phyloP scores from a whole-genome alignment of 1,140 invertebrate species.

The Cyrtorhinus lividipennis region DNA sequence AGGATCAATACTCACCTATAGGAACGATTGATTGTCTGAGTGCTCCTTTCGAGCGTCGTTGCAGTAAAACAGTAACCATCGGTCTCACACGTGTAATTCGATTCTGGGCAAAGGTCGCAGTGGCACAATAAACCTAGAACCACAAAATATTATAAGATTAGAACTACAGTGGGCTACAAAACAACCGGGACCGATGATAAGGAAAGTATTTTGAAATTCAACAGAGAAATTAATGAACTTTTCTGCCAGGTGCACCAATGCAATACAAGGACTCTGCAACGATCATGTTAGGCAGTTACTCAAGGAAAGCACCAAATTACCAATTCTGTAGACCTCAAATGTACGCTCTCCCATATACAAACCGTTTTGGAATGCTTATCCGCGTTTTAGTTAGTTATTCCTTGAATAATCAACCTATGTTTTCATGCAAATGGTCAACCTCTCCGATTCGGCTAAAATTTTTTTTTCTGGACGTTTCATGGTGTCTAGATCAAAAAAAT shows the following conservation, averaged over 20 bases:
- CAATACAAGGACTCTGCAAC: no score
- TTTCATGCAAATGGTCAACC: no score
- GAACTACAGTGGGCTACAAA: neutral
- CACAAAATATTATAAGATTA: neutral
- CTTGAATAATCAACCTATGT: no score
- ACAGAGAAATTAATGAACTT: neutral
- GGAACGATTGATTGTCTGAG: slow-evolving; percentile 42
- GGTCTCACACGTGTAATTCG: slow-evolving; percentile 71
- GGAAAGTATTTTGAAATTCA: neutral
- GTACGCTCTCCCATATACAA: no score
- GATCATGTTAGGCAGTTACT: no score
- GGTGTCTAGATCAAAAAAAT: no score
- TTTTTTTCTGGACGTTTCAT: no score
- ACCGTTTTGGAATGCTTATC: no score
- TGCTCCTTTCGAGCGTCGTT: slow-evolving; percentile 43
- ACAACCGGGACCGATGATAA: neutral
- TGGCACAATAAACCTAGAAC: slow-evolving; percentile 51
- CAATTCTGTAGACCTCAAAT: neutral
- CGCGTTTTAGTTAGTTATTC: no score
- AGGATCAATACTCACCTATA: slow-evolving; percentile 46
- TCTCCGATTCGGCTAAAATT: no score
- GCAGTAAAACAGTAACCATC: slow-evolving; percentile 79
- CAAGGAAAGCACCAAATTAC: neutral
- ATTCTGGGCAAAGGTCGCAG: slow-evolving; percentile 58
- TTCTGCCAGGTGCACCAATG: no score